Conservation (phyloP, 2,888 invertebrate genomes). For the Sphecodes monilicornis region DNA sequence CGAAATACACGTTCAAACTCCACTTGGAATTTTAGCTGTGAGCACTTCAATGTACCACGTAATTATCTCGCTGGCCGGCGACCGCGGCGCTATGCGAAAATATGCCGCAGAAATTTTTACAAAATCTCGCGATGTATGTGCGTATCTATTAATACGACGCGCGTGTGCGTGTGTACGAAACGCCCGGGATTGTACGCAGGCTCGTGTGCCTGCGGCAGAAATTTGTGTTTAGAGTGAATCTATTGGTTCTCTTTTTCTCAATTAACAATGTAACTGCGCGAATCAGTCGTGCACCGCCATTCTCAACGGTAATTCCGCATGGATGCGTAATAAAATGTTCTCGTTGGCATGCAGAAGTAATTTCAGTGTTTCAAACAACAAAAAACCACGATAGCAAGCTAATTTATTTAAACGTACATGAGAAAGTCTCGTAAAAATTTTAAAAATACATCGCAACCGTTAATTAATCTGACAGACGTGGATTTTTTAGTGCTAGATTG, state of each 20-base stretch:
- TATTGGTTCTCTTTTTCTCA: neutral
- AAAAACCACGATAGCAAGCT: neutral
- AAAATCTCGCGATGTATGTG: neutral
- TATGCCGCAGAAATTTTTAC: constrained; percentile 17
- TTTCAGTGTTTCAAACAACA: neutral
- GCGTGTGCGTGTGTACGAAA: neutral
- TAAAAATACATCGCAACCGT: neutral
- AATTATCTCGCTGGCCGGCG: constrained; percentile 34
- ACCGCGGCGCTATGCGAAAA: constrained; percentile 11
- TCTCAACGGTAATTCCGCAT: neutral
- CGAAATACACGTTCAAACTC: constrained; percentile 24
- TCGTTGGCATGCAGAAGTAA: neutral
- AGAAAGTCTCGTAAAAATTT: neutral
- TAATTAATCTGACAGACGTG: neutral
- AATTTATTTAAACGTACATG: neutral
- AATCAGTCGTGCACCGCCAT: neutral
- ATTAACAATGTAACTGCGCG: neutral
- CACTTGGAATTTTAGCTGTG: constrained; percentile 20
- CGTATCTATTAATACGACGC: neutral
- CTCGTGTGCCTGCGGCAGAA: neutral
- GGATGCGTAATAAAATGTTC: neutral
- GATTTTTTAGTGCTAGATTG: neutral
- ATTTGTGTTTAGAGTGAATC: neutral
- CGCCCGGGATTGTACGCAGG: neutral
- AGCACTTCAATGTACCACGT: constrained; percentile 34